Base-by-base conservation (phyloP, 2,113 vertebrate species). In the Rutilus rutilus region DNA sequence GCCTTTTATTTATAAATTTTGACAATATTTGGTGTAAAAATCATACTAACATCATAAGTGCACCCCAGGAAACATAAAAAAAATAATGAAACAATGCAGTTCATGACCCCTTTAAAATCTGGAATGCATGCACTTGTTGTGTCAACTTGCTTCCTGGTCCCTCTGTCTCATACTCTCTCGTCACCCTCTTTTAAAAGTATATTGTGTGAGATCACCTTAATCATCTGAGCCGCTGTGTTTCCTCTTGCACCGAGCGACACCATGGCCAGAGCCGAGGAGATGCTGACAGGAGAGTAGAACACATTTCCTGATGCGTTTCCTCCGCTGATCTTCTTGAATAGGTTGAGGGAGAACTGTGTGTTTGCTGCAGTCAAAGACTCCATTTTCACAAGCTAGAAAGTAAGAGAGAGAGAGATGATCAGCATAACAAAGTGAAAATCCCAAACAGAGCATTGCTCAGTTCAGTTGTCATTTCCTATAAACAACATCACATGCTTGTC, bases 201-300 rank as follows among this genome's bases (percentile, higher is more conserved):
- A 30, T 33, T 33, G 30, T 57, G 15, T 36, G 45, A 69, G 77
- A 15, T 52, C 62, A 98, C 97, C 96, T 97, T 92, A 59, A 95
- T 94, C 59, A 98, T 96, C 88, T 98, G 95, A 50, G 88, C 59
- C 19, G 94, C 94, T 5, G 96, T 97, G 78, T 96, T 94, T 10
- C 94, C 96, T 81, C 89, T 91, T 39, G 96, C 92, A 6, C 97
- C 97, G 86, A 97, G 54, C 47, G 94, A 94, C 82, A 98, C 92
- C 94, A 97, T 94, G 69, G 96, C 91, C 92, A 99, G 88, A 23
- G 96, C 94, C 45, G 94, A 89, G 52, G 97, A 94, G 91, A 99
- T 92, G 90, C 95, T 97, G 87, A 98, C 76, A 0, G 97, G 33
- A 33, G 33, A 33, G 33, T 4, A 33, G 33, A 33, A 33, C 33